Percentiles rank a stretch among this genome's conserved stretches.
Conservation (phyloP, 2,888 invertebrate genomes). For the Heliconius ethilla region DNA sequence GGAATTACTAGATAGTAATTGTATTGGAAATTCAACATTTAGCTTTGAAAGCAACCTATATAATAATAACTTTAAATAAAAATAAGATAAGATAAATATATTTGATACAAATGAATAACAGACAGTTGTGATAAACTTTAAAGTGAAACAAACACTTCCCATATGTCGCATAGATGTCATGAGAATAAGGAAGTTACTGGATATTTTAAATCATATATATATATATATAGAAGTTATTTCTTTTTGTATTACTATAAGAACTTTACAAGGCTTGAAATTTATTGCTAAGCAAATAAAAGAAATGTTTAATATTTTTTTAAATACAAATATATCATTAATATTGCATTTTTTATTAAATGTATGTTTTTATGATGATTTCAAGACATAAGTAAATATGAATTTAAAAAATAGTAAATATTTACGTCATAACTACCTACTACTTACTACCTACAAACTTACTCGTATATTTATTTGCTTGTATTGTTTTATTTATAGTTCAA, state of each 20-base stretch:
- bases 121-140: neutral
- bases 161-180: slow-evolving; percentile 7
- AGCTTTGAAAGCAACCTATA: neutral
- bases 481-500: neutral
- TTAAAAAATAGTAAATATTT: neutral
- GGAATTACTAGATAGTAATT: slow-evolving; percentile 45
- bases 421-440: no score
- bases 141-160: slow-evolving; percentile 14
- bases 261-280: neutral
- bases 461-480: neutral
- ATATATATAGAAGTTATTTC: neutral
- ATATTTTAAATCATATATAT: neutral
- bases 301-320: neutral
- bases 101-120: neutral
- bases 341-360: neutral
- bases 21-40: slow-evolving; percentile 26
- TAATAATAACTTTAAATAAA: neutral
- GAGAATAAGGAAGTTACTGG: slow-evolving; percentile 10
- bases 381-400: neutral
- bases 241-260: neutral
- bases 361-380: neutral
- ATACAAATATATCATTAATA: neutral
- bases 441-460: neutral
- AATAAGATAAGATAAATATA: no score
- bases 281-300: neutral